Evolutionary conservation across 2,113 vertebrate genomes (phyloP).

Genomic region (Speoplatyrhinus poulsoni): DNA sequence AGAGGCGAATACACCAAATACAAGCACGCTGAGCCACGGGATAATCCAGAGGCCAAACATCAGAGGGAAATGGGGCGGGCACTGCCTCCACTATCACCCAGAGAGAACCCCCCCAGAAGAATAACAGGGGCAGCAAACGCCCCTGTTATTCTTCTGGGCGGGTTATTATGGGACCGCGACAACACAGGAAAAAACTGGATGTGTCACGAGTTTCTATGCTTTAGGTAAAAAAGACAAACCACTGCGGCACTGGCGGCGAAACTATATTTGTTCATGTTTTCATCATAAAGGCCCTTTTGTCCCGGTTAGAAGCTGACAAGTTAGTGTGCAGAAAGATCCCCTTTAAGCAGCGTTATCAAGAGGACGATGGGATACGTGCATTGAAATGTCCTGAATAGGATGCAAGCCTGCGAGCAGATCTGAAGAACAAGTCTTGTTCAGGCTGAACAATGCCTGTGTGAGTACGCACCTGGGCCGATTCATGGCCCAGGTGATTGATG

Average conservation of each 20-base stretch:
- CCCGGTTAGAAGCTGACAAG: constrained; percentile 19
- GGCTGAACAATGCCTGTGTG: constrained; percentile 25
- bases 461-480: constrained; percentile 27
- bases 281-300: constrained; percentile 3
- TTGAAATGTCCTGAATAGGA: constrained; percentile 35
- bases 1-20: constrained; percentile 68
- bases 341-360: constrained; percentile 19
- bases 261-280: constrained; percentile 14
- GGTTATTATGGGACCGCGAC: constrained; percentile 41
- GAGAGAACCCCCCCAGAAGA: constrained; percentile 58
- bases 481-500: constrained; percentile 61
- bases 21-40: constrained; percentile 59
- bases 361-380: constrained; percentile 14
- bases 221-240: constrained; percentile 39
- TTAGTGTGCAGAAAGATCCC: constrained; percentile 9
- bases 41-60: constrained; percentile 68
- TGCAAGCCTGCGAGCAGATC: constrained; percentile 30
- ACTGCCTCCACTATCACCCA: constrained; percentile 50
- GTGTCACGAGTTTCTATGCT: constrained; percentile 53
- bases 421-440: constrained; percentile 11
- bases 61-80: constrained; percentile 61
- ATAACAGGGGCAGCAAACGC: constrained; percentile 40
- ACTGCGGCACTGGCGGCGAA: constrained; percentile 28
- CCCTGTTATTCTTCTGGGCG: neutral
- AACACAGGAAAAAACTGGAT: constrained; percentile 48